These are phyloP conservation scores for Mustela erminea DNA, from an alignment of 2,797 vertebrate genomes.

Conservation along the genomic window DNA sequence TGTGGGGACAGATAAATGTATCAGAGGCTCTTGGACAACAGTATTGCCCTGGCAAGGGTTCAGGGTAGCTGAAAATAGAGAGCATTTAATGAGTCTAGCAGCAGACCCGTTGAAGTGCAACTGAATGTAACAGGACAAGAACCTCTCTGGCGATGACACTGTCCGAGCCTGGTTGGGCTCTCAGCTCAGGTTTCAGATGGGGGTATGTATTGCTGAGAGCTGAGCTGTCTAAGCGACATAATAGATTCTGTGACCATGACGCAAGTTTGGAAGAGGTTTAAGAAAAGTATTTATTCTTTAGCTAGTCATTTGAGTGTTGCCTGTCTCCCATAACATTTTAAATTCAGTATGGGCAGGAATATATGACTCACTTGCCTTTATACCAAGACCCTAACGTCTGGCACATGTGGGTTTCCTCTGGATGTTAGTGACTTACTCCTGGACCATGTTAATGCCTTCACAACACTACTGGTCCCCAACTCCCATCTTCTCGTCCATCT, in stretches of 20 bases:
- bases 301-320: neutral
- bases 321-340: neutral
- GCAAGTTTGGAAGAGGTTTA: slow-evolving; percentile 50
- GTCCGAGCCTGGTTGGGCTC: slow-evolving; percentile 1
- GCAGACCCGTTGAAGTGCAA: slow-evolving; percentile 37
- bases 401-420: neutral
- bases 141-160: neutral
- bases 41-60: neutral
- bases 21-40: slow-evolving; percentile 14
- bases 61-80: neutral
- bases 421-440: neutral
- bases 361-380: neutral
- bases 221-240: neutral
- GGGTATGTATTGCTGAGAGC: neutral
- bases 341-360: neutral
- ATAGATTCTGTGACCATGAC: slow-evolving; percentile 25
- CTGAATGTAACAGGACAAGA: neutral
- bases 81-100: neutral
- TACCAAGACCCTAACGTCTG: neutral
- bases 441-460: neutral
- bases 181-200: neutral
- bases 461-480: neutral
- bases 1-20: neutral
- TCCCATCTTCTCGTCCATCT: neutral
- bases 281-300: neutral